Conservation (phyloP, 2,888 invertebrate genomes). For the Nowickia ferox region DNA sequence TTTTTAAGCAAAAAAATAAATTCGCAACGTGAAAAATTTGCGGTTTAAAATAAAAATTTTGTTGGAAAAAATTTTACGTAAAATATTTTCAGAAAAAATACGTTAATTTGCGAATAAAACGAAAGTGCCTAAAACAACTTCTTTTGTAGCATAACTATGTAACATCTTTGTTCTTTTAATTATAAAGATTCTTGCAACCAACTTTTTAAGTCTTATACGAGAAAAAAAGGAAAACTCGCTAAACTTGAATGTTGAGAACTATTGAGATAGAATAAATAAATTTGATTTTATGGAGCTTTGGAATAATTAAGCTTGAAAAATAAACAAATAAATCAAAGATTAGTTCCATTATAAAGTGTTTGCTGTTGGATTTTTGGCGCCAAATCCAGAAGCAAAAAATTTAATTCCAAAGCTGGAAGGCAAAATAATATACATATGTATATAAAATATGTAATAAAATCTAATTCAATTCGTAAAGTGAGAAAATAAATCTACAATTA, state of each 20-base stretch:
- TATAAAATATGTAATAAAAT: too few relatives aligned
- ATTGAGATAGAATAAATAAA: slow-evolving; percentile 22
- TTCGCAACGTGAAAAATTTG: slow-evolving; percentile 57
- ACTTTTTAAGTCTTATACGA: slow-evolving; percentile 35
- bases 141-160: neutral
- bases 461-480: neutral
- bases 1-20: slow-evolving; percentile 13
- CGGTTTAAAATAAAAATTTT: slow-evolving; percentile 45
- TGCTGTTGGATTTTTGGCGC: slow-evolving; percentile 31
- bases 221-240: slow-evolving; percentile 2
- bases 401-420: neutral
- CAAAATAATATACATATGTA: too few relatives aligned
- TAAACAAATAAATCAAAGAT: neutral
- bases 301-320: neutral
- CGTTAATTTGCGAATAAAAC: slow-evolving; percentile 8
- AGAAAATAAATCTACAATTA: slow-evolving; percentile 4
- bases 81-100: slow-evolving; percentile 34
- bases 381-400: slow-evolving; percentile 42
- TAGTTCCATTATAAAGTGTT: neutral
- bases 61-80: slow-evolving; percentile 62
- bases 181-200: slow-evolving; percentile 5
- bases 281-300: neutral
- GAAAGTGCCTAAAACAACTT: slow-evolving; percentile 62
- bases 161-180: neutral
- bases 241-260: slow-evolving; percentile 23